Evolutionary conservation across 2,888 invertebrate genomes (phyloP), one percentile per base, ranked within the genome.

Genomic region (Brachyptera putata): DNA sequence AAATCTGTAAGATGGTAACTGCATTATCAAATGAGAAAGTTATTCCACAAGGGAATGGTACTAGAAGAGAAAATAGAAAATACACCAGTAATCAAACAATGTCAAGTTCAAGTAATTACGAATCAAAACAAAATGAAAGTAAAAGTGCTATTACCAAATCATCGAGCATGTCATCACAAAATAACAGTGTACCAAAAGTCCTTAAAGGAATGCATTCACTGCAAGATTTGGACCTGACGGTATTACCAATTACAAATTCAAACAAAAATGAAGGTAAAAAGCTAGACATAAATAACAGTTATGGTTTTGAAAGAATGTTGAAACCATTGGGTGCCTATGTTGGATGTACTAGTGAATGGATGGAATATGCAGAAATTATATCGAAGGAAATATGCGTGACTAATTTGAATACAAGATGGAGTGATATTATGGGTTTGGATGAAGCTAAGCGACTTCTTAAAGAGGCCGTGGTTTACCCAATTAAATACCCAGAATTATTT

Each of bases 401-500:
- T 36, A 81, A 88, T 57, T 80, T 85, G 1, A 83, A 84, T 48
- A 82, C 89, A 0, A 79, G 79, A 41, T 96, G 95, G 95, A 77
- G 81, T 13, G 90, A 95, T 68, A 85, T 96, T 41, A 85, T 85
- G 65, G 91, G 91, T 2, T 77, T 95, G 67, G 80, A 83, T 1
- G 76, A 82, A 9, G 87, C 91, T 7, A 90, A 93, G 71, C 80
- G 82, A 68, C 73, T 88, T 60, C 77, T 95, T 14, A 89, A 91
- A 77, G 95, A 96, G 75, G 88, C 94, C 0, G 86, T 93, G 0
- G 81, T 95, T 2, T 91, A 91, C 70, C 91, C 91, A 4, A 76
- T 85, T 1, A 82, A 84, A 64, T 85, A 86, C 71, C 91, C 91
- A 0, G 79, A 84, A 56, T 73, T 90, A 13, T 91, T 91, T 70